Conservation (phyloP, 2,113 vertebrate species). For the Oophaga pumilio region DNA sequence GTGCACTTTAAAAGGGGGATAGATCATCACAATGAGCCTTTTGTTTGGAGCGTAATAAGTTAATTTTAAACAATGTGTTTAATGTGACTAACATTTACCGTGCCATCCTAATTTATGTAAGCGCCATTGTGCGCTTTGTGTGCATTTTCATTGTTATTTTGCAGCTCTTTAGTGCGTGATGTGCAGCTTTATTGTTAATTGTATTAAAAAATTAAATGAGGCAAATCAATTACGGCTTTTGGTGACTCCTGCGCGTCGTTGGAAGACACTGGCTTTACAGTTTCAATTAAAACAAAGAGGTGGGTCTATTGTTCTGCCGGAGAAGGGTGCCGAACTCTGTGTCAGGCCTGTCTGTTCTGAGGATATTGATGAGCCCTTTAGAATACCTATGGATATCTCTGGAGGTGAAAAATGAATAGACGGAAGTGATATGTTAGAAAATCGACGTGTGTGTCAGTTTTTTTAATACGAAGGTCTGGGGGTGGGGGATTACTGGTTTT, state of each 20-base stretch:
- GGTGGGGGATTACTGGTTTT: too few species aligned
- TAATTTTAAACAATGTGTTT: conserved; percentile 60
- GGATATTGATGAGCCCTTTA: background rate
- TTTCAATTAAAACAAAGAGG: conserved; percentile 80
- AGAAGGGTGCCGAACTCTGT: conserved; percentile 66
- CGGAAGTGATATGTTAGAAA: too few species aligned
- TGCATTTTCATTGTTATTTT: conserved; percentile 63
- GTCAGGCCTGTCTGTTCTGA: conserved; percentile 21
- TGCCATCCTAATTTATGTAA: conserved; percentile 61
- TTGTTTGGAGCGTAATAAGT: conserved; percentile 47
- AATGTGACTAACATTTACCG: conserved; percentile 60
- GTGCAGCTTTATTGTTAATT: conserved; percentile 65
- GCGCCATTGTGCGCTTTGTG: conserved; percentile 59
- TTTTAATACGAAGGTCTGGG: too few species aligned
- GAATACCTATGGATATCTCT: background rate
- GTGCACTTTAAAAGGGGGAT: conserved; percentile 40
- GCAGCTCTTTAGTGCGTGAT: conserved; percentile 64
- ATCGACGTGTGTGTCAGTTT: too few species aligned
- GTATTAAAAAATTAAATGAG: conserved; percentile 62
- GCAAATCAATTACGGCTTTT: conserved; percentile 69
- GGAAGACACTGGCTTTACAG: conserved; percentile 68
- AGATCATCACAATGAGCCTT: conserved; percentile 41
- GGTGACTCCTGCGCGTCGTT: conserved; percentile 62
- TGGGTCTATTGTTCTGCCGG: conserved; percentile 68
- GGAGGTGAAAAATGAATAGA: background rate